Evolutionary conservation across 2,113 vertebrate species (phyloP).

Genomic region (Hirundichthys speculiger): DNA sequence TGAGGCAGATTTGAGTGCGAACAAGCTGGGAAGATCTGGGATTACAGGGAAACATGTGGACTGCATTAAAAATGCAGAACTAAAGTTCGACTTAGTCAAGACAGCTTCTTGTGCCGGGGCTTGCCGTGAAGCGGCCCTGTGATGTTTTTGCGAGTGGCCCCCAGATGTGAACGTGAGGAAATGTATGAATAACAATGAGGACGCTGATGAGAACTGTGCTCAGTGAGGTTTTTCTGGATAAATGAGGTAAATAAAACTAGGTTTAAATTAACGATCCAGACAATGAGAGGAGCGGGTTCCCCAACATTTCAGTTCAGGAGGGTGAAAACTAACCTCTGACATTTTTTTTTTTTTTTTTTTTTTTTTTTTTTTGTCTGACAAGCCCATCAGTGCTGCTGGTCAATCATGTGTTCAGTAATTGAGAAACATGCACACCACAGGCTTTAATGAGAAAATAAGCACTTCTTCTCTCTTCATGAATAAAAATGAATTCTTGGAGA

Average conservation of each 20-base stretch:
- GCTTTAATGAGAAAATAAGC: conserved; percentile 67
- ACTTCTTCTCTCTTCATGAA: conserved; percentile 57
- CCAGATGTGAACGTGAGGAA: conserved; percentile 54
- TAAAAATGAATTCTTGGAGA: conserved; percentile 60
- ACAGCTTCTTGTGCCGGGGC: not conserved
- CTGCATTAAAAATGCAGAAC: conserved; percentile 7
- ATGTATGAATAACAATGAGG: conserved; percentile 65
- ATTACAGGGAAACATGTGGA: not conserved
- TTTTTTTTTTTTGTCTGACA: conserved; percentile 44
- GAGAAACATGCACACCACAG: conserved; percentile 54
- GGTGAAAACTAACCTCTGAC: conserved; percentile 31
- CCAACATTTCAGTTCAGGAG: conserved; percentile 31
- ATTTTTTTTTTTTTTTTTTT: not conserved
- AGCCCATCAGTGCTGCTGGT: conserved; percentile 60
- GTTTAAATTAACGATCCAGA: conserved; percentile 58
- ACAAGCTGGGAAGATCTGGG: conserved; percentile 12
- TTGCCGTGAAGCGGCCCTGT: not conserved
- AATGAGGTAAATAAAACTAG: conserved; percentile 57
- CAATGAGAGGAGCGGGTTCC: not conserved
- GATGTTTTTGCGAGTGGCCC: conserved; percentile 24
- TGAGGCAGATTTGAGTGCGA: not conserved
- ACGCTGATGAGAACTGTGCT: conserved; percentile 42
- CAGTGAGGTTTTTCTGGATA: conserved; percentile 39
- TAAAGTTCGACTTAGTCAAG: not conserved
- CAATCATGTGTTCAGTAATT: conserved; percentile 69